A percentile compares a stretch with the other conserved stretches of the same genome.
Conservation (phyloP, 1,140 invertebrate species). For the Solen grandis region DNA sequence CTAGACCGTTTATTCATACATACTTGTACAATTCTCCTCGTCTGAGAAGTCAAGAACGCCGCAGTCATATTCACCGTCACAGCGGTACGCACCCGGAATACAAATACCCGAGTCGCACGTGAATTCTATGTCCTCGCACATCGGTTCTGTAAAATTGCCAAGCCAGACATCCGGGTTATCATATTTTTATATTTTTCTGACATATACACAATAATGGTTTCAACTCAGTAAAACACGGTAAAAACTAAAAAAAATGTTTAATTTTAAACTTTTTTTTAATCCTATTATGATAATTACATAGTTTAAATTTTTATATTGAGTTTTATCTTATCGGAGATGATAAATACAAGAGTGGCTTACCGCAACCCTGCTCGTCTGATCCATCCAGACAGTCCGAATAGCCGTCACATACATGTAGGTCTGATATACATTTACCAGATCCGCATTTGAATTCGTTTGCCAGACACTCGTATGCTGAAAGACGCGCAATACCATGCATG, state of each 20-base stretch:
- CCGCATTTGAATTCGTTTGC: neutral
- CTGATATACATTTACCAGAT: neutral
- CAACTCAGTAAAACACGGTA: no score
- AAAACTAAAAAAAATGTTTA: no score
- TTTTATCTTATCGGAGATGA: no score
- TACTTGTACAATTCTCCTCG: constrained; percentile 7
- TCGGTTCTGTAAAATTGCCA: neutral
- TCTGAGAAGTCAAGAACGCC: constrained; percentile 1
- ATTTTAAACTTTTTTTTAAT: no score
- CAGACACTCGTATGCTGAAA: neutral
- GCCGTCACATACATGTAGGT: neutral
- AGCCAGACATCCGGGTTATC: no score
- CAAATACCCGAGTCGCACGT: neutral
- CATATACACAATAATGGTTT: no score
- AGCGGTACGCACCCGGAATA: constrained; percentile 1
- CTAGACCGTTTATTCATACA: no score
- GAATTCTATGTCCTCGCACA: neutral
- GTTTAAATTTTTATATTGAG: no score
- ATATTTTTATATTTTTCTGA: no score
- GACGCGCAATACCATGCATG: no score
- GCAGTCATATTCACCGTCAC: neutral
- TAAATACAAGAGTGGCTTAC: no score
- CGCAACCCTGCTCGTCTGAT: neutral
- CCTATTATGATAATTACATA: no score
- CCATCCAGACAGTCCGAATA: neutral